Evolutionary conservation across 2,797 vertebrate species (phyloP), one percentile per base, ranked within the genome.

Genomic region (Enteromius unitaeniatus): DNA sequence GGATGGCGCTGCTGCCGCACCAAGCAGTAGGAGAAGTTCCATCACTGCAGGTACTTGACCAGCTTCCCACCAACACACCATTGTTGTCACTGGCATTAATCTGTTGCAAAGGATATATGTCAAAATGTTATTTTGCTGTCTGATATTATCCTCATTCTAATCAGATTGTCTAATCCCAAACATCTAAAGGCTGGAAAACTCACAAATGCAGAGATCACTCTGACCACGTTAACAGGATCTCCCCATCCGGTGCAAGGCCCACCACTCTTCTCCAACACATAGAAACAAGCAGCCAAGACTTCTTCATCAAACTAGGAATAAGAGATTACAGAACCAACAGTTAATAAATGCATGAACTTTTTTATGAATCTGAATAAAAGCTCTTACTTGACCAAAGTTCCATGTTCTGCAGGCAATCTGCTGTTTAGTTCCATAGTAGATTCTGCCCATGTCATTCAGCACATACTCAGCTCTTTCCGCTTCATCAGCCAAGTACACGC

Each of bases 1-100:
- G 93, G 88, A 97, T 97, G 78, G 96, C 96, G 34, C 96, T 93
- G 76, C 97, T 97, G 76, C 97, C 96, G 1, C 94, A 96, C 97
- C 97, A 98, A 0, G 94, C 84, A 0, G 95, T 94, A 0, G 97
- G 97, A 85, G 94, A 90, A 0, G 92, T 96, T 82, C 97, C 97
- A 0, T 10, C 85, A 81, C 97, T 98, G 37, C 94, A 84, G 2
- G 69, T 72, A 26, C 93, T 95, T 0, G 96, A 96, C 97, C 97
- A 98, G 91, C 96, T 96, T 80, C 97, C 97, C 70, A 92, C 92
- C 87, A 97, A 1, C 40, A 98, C 95, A 4, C 97, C 97, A 0
- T 82, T 85, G 88, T 97, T 96, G 75, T 97, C 95, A n/a, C 88
- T 89, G 0, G 96, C 95, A 88, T 97, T 97, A 47, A 97, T 92